Base-by-base conservation (phyloP, 2,888 invertebrate genomes). In the Blastobasis adustella region DNA sequence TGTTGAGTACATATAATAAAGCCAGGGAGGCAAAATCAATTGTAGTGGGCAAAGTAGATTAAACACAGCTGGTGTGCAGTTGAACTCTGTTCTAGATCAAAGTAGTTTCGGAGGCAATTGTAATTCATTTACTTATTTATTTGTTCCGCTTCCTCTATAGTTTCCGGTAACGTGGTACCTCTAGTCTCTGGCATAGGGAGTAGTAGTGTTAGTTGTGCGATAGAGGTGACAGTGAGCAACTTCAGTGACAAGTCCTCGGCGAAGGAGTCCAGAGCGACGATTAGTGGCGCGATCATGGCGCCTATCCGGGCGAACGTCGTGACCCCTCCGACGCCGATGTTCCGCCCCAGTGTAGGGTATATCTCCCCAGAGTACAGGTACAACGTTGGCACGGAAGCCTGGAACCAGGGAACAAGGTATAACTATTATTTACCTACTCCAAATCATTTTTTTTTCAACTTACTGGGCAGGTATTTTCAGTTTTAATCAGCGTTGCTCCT, bases 341-440 rank as follows among this genome's bases (percentile, higher is more conserved):
- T 95, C 10, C 96, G 87, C 4, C 94, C 90, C 10, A 93, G 89
- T 0, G 95, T 96, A 7, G 96, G 96, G 67, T 92, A 95, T 41
- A 95, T 73, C 76, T 96, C 95, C 0, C 94, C 93, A 7, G 94
- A 92, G 70, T 92, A 94, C 10, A 96, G 86, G 71, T 94, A 95
- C 51, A 94, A 79, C 0, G 92, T 80, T 50, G 89, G 84, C 54
- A 88, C 74, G 0, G 89, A 82, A 7, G 91, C 85, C 91, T 91
- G 71, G 46, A 80, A 78, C 23, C 23, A 23, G 23, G 23, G 23
- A 23, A 23, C 23, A 3, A 23, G 23, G 23, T 23, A 23, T 3
- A 3, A 23, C 23, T 23, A 23, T 23, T 23, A 23, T 23, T 23
- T 23, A 23, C 23, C n/a, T n/a, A n/a, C n/a, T n/a, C n/a, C n/a